Evolutionary conservation across 2,888 invertebrate species (phyloP), one percentile per base, ranked within the genome.

Genomic region (Acrobasis consociella): DNA sequence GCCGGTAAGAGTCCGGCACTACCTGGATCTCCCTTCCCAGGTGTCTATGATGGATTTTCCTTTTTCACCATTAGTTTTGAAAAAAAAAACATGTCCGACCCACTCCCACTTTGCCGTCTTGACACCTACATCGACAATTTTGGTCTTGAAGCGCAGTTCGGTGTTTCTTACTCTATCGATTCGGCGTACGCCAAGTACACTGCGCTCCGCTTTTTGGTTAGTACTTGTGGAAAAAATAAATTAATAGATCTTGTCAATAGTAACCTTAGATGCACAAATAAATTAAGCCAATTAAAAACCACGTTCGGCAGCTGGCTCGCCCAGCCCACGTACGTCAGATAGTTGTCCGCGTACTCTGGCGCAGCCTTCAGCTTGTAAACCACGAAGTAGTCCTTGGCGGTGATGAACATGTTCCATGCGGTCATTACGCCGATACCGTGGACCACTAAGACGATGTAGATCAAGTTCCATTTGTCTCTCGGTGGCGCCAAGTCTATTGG

Each of bases 381-480:
- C 49, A 95, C 95, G 91, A 99, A 99, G 92, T 99, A 99, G 93
- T 97, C 91, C 86, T 97, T 96, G 46, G 99, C 98, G 67, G 97
- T 99, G 82, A 99, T 99, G 86, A 99, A 99, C 98, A 99, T 99
- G 89, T 99, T 99, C 99, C 99, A 99, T n/a, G 99, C 98, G 93
- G 98, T 98, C 46, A 94, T 94, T 0, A 97, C 96, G 51, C 99
- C 99, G 69, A 99, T 94, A 10, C 99, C 99, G 88, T 99, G 99
- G 59, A 99, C 93, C 71, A 99, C 73, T 82, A 99, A 94, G 65
- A 98, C 98, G 62, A 97, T 87, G 87, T 97, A 98, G 53, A 99
- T 97, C 53, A 98, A 83, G 78, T 95, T 94, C 86, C 94, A 95
- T 88, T 94, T 95, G 90, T 98, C 97, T 64, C 89, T 94, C 0